These are phyloP conservation scores for Pituophis catenifer DNA, from an alignment of 2,113 vertebrate species.

Conservation along the genomic window DNA sequence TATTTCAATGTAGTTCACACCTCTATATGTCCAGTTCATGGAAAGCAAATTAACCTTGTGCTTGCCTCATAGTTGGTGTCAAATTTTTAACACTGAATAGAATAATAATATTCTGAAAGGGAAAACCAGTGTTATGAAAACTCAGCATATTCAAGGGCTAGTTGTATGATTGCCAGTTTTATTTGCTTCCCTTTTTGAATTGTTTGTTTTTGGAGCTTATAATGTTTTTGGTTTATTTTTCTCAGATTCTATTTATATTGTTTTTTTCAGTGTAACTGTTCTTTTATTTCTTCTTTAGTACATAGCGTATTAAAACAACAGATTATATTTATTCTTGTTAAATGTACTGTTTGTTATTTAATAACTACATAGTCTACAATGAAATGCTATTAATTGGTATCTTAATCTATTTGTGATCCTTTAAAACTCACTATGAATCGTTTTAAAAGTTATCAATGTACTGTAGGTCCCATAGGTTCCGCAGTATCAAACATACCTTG, in stretches of 20 bases:
- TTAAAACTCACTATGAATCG: background rate
- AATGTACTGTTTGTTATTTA: background rate
- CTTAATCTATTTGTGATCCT: background rate
- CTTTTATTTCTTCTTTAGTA: background rate
- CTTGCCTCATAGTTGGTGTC: background rate
- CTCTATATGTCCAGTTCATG: background rate
- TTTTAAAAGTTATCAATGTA: background rate
- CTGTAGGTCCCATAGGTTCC: background rate
- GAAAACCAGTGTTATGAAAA: background rate
- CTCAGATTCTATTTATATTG: background rate
- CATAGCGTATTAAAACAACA: background rate
- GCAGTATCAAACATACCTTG: background rate
- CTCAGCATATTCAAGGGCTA: background rate
- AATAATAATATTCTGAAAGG: background rate
- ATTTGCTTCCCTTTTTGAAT: background rate
- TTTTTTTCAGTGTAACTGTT: background rate
- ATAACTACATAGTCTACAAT: background rate
- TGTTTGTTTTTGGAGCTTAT: background rate
- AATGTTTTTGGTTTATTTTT: background rate
- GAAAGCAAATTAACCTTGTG: background rate
- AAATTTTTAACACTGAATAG: background rate
- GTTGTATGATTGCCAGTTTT: background rate
- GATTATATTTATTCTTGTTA: background rate
- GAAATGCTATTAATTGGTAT: background rate
- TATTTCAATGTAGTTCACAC: background rate